phyloP scores from a whole-genome alignment of 2,113 vertebrate species.

The Pyrgilauda ruficollis region DNA sequence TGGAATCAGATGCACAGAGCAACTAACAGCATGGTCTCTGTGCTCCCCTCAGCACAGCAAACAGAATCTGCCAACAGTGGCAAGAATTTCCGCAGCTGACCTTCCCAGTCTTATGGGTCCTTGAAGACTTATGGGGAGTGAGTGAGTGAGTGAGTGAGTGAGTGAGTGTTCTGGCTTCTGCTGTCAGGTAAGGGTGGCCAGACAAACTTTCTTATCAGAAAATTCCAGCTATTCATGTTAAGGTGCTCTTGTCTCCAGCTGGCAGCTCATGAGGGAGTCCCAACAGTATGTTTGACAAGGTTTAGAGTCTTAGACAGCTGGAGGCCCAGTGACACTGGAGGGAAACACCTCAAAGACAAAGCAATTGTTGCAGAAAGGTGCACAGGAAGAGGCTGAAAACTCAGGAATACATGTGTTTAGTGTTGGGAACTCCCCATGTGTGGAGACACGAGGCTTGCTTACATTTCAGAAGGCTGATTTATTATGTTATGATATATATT shows the following conservation, averaged over 20 bases:
- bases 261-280: neutral
- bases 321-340: neutral
- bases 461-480: too few relatives aligned
- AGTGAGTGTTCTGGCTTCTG: neutral
- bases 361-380: neutral
- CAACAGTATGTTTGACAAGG: neutral
- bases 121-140: neutral
- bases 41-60: neutral
- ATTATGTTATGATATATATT: too few relatives aligned
- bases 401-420: neutral
- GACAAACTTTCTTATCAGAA: neutral
- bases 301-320: neutral
- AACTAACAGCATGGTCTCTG: fast-evolving
- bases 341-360: neutral
- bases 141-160: neutral
- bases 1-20: neutral
- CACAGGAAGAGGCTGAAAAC: neutral
- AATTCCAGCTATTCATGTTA: neutral
- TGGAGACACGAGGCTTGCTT: too few relatives aligned
- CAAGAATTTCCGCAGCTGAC: neutral
- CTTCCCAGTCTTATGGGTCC: neutral
- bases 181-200: neutral
- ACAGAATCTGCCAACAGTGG: neutral
- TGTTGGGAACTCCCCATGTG: too few relatives aligned
- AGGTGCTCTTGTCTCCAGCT: neutral